These are phyloP conservation scores for Dasyprocta punctata DNA, from an alignment of 2,113 vertebrate species.

Conservation along the genomic window DNA sequence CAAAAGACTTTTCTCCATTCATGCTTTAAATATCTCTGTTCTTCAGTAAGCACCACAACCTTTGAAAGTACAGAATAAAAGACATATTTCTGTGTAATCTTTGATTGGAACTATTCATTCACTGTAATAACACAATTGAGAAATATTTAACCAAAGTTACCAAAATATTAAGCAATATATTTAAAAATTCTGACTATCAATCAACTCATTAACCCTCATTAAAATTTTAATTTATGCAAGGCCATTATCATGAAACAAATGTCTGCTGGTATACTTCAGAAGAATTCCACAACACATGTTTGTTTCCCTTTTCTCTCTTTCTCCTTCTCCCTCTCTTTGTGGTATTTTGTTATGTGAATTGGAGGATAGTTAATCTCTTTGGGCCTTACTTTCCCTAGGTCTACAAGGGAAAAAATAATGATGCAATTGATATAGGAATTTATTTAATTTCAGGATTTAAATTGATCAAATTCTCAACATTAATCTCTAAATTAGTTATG, in stretches of 20 bases:
- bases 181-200: slow-evolving; percentile 71
- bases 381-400: background rate
- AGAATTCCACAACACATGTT: background rate
- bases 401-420: background rate
- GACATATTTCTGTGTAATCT: slow-evolving; percentile 52
- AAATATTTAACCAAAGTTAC: slow-evolving; percentile 75
- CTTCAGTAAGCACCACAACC: slow-evolving; percentile 46
- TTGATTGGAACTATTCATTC: slow-evolving; percentile 59
- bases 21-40: slow-evolving; percentile 24
- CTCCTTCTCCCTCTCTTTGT: background rate
- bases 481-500: background rate
- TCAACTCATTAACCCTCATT: slow-evolving; percentile 71
- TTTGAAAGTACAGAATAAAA: slow-evolving; percentile 63
- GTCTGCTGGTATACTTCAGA: background rate
- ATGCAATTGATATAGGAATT: background rate
- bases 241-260: slow-evolving; percentile 47
- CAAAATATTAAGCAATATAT: slow-evolving; percentile 75
- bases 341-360: background rate
- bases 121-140: slow-evolving; percentile 67
- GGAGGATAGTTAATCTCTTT: background rate
- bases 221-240: slow-evolving; percentile 77
- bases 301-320: background rate
- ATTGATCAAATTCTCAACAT: background rate
- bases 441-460: background rate
- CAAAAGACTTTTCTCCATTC: slow-evolving; percentile 1